Percentiles rank a stretch among this genome's conserved stretches.
phyloP scores from a whole-genome alignment of 53 echinoderm and acorn worm genomes.

The Crossaster papposus region DNA sequence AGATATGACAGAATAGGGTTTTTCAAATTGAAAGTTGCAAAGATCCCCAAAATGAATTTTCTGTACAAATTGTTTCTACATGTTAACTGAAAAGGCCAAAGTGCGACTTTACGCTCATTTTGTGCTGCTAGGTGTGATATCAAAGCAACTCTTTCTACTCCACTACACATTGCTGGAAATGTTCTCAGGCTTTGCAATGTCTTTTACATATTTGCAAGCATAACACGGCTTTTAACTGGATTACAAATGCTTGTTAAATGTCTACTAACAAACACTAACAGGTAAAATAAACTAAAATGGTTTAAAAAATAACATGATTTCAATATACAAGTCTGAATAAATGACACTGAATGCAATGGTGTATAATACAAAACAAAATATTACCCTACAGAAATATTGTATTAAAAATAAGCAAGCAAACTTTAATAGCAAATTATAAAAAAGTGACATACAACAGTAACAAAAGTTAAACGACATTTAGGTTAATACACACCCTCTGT shows the following conservation, averaged over 20 bases:
- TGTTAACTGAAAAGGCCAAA: too few species aligned
- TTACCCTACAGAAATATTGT: background rate
- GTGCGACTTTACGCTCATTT: too few species aligned
- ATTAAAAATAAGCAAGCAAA: slow-evolving; percentile 25
- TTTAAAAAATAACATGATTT: background rate
- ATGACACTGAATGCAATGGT: background rate
- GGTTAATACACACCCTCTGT: background rate
- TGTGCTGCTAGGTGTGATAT: too few species aligned
- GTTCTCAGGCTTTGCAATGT: too few species aligned
- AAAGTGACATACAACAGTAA: slow-evolving; percentile 3
- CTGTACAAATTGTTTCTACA: too few species aligned
- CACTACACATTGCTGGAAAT: too few species aligned
- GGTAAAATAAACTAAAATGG: background rate
- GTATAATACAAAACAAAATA: background rate
- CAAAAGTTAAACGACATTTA: slow-evolving; percentile 2
- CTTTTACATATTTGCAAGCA: background rate
- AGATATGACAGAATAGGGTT: too few species aligned
- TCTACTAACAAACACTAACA: background rate
- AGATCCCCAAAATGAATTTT: too few species aligned
- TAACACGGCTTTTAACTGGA: background rate
- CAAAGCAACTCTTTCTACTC: too few species aligned
- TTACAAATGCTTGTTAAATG: background rate
- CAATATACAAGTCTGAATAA: slow-evolving; percentile 14
- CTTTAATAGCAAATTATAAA: slow-evolving; percentile 38
- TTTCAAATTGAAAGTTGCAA: too few species aligned